These are phyloP conservation scores for Lucinisca nassula DNA, from an alignment of 2,888 invertebrate genomes.

Conservation along the genomic window DNA sequence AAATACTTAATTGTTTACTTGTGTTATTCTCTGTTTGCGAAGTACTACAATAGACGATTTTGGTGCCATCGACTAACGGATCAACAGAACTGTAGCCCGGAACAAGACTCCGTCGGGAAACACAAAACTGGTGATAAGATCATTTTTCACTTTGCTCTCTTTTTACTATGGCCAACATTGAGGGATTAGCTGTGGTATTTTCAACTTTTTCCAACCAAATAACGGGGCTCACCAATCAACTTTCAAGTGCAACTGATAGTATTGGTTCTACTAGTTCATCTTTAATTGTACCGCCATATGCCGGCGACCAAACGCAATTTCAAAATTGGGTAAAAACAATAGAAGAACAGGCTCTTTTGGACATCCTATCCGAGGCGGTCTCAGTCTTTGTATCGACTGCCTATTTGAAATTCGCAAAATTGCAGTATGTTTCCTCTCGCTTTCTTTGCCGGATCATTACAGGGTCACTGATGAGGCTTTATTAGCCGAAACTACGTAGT, in stretches of 20 bases:
- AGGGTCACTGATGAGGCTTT: too few species aligned
- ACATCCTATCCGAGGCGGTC: background rate
- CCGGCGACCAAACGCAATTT: background rate
- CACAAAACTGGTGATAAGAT: background rate
- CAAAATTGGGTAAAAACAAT: conserved; percentile 11
- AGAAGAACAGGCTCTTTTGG: background rate
- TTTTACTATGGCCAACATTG: background rate
- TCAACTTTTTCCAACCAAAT: background rate
- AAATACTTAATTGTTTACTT: too few species aligned
- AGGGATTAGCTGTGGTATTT: background rate
- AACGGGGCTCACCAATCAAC: background rate
- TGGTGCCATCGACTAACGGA: background rate
- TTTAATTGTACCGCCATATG: background rate
- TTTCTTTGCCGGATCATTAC: too few species aligned
- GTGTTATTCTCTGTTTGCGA: background rate
- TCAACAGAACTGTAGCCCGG: background rate
- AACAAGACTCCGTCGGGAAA: background rate
- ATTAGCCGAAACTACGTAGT: too few species aligned
- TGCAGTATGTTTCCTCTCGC: too few species aligned
- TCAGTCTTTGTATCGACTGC: too few species aligned
- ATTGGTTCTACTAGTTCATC: background rate
- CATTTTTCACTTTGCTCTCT: background rate
- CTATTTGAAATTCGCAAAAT: too few species aligned
- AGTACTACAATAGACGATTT: background rate
- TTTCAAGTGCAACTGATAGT: background rate